Base-by-base conservation (phyloP, 92 coral and sea anemone species). In the Paragorgia papillata region DNA sequence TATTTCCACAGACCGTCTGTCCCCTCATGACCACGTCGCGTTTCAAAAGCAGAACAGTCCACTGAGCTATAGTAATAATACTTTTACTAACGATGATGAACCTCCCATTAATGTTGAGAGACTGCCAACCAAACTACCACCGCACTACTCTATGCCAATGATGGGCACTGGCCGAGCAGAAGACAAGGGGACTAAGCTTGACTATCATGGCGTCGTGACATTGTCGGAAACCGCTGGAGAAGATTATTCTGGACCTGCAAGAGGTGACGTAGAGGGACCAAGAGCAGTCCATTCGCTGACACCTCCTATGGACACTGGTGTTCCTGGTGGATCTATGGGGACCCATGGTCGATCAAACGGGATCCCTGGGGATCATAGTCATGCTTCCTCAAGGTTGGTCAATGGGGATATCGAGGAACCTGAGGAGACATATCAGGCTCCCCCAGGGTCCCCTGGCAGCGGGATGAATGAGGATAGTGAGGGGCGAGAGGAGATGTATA, bases 101-200 rank as follows among this genome's bases (percentile, higher is more conserved):
- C 62, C 29, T 9, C 76, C 76, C 1, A 51, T 69, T 61, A 69
- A 69, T 61, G 41, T 69, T 18, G 61, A 49, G 14, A 27, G 61
- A 69, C 30, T 69, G 17, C 43, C 76, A 1, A 22, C 59, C 49
- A 12, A 69, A 6, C 5, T 17, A 51, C n/a, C n/a, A n/a, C n/a
- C n/a, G n/a, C n/a, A n/a, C n/a, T n/a, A n/a, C n/a, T n/a, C n/a
- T n/a, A n/a, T n/a, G n/a, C n/a, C n/a, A n/a, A n/a, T n/a, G n/a
- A n/a, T n/a, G n/a, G n/a, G n/a, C n/a, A n/a, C n/a, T n/a, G n/a
- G n/a, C n/a, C n/a, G n/a, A 7, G 53, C 53, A 7, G n/a, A 7
- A 7, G 53, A 15, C n/a, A 15, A 46, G n/a, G 53, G n/a, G 9
- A 2, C 12, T 46, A 64, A 64, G 15, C 0, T 1, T 0, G 31